A percentile compares a stretch with the other conserved stretches of the same genome.
phyloP scores from a whole-genome alignment of 2,888 invertebrate genomes.

The Tortricodes alternella region DNA sequence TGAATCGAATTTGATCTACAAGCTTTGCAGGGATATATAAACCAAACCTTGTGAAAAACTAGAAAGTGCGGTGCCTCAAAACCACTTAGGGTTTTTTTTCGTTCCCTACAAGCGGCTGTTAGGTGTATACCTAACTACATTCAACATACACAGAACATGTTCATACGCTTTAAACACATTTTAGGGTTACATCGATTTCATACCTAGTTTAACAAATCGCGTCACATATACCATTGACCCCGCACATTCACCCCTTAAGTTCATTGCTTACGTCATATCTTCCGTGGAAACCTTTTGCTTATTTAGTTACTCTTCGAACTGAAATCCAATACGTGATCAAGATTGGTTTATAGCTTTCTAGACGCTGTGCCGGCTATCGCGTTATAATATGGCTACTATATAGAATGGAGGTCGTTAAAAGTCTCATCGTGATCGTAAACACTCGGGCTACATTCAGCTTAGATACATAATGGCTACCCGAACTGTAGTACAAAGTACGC shows the following conservation, averaged over 20 bases:
- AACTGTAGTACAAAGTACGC: slow-evolving; percentile 25
- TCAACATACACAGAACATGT: too few species aligned
- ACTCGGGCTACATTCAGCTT: slow-evolving; percentile 44
- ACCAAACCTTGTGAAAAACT: too few species aligned
- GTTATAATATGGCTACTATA: slow-evolving; percentile 40
- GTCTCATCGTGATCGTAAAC: slow-evolving; percentile 69
- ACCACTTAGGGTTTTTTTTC: too few species aligned
- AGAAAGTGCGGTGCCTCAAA: too few species aligned
- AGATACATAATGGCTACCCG: slow-evolving; percentile 35
- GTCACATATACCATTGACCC: slow-evolving; percentile 4
- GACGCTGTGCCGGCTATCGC: slow-evolving; percentile 26
- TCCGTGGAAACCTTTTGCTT: background rate
- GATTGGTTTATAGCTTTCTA: slow-evolving; percentile 12
- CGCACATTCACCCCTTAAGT: background rate
- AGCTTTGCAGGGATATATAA: too few species aligned
- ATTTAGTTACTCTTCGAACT: slow-evolving; percentile 1
- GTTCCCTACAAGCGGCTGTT: too few species aligned
- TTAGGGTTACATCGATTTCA: too few species aligned
- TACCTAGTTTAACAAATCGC: too few species aligned
- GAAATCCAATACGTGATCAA: background rate
- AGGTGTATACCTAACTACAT: too few species aligned
- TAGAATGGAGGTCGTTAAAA: slow-evolving; percentile 55
- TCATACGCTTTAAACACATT: too few species aligned
- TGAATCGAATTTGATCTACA: too few species aligned
- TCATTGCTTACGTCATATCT: slow-evolving; percentile 7